A percentile compares a stretch with the other conserved stretches of the same genome.
These are phyloP conservation scores for Apis laboriosa DNA, from an alignment of 1,140 invertebrate species.

Conservation along the genomic window DNA sequence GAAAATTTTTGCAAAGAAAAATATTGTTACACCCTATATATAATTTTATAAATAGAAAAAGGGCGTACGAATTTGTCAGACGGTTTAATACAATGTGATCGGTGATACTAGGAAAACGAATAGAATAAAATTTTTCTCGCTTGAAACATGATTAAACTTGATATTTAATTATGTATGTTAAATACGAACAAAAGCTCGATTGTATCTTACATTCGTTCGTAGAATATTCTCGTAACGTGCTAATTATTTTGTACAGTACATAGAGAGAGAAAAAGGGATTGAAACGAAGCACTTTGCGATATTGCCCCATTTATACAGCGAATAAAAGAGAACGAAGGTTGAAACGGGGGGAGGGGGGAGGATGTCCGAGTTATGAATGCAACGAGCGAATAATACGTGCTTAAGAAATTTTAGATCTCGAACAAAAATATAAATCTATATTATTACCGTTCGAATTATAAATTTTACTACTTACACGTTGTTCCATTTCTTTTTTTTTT, in stretches of 20 bases:
- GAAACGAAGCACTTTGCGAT: slow-evolving; percentile 11
- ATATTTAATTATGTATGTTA: too few relatives aligned
- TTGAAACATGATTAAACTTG: too few relatives aligned
- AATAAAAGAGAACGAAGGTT: background rate
- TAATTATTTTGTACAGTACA: slow-evolving; percentile 8
- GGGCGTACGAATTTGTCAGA: too few relatives aligned
- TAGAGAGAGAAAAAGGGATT: background rate
- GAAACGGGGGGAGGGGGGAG: background rate
- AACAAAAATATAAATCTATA: background rate
- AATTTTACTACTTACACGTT: too few relatives aligned
- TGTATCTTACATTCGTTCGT: background rate
- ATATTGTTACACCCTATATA: too few relatives aligned
- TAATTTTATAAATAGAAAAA: too few relatives aligned
- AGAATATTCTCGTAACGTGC: background rate
- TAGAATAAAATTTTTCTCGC: too few relatives aligned
- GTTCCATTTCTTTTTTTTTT: too few relatives aligned
- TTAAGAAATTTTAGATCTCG: background rate
- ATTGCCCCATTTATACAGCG: slow-evolving; percentile 5
- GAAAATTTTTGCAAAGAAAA: too few relatives aligned
- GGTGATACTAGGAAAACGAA: background rate
- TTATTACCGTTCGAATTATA: too few relatives aligned
- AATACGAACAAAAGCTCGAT: background rate
- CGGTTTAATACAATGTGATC: too few relatives aligned
- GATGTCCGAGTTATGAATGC: background rate
- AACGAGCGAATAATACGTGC: background rate